phyloP scores from a whole-genome alignment of 2,113 vertebrate species.

The Rhipidura dahli region DNA sequence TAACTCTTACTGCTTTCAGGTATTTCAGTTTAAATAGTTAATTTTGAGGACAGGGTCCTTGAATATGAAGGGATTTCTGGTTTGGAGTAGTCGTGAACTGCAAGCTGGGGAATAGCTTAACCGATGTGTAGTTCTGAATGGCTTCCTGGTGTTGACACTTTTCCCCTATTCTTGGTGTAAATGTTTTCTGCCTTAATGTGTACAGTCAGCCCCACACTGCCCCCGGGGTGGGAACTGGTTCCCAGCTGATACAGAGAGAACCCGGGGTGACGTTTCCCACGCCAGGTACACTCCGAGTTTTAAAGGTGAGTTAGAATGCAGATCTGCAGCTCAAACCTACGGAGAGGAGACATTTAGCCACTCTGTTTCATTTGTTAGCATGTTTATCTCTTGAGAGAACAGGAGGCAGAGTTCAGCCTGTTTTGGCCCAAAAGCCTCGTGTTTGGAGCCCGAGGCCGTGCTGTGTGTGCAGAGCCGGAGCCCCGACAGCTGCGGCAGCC shows the following conservation, averaged over 20 bases:
- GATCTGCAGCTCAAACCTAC: neutral
- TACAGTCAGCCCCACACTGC: fast-evolving
- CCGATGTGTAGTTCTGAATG: neutral
- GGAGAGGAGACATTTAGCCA: neutral
- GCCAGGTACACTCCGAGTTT: no score
- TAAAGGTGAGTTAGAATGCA: neutral
- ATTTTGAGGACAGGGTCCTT: neutral
- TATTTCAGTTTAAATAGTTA: neutral
- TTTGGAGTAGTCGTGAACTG: neutral
- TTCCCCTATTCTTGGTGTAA: neutral
- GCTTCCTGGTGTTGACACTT: neutral
- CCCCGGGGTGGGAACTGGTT: neutral
- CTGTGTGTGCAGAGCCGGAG: neutral
- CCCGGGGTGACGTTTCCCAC: fast-evolving
- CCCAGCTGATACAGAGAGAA: neutral
- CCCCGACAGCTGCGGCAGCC: neutral
- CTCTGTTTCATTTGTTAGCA: neutral
- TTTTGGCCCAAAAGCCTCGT: neutral
- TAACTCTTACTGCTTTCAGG: neutral
- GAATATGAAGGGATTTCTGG: neutral
- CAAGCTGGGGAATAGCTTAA: neutral
- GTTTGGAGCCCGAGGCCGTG: neutral
- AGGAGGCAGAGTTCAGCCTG: neutral
- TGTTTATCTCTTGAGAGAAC: neutral
- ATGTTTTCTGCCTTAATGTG: neutral